Evolutionary conservation across 1,140 invertebrate genomes (phyloP).

Genomic region (Heterodera carotae): DNA sequence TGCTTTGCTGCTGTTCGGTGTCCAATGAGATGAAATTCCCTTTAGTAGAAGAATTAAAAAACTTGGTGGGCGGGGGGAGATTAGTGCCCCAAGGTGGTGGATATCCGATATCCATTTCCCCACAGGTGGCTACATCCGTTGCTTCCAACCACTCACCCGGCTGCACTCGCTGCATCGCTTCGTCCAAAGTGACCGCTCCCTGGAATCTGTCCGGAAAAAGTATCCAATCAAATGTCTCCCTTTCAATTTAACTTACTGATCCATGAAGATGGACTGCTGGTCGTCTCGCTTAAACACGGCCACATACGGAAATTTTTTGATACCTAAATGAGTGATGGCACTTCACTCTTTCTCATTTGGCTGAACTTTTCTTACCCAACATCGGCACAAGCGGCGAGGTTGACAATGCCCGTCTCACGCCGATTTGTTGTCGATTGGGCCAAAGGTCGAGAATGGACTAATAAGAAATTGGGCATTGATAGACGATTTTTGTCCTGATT

Average conservation of each 20-base stretch:
- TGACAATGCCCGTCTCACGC: slow-evolving; percentile 55
- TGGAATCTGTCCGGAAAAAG: slow-evolving; percentile 22
- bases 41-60: not conserved
- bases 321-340: slow-evolving; percentile 18
- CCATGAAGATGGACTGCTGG: slow-evolving; percentile 63
- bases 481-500: too few relatives aligned
- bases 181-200: slow-evolving; percentile 31
- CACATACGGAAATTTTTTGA: slow-evolving; percentile 58
- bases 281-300: slow-evolving; percentile 62
- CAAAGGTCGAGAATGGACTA: slow-evolving; percentile 54
- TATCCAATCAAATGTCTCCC: not conserved
- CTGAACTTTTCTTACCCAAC: slow-evolving; percentile 37
- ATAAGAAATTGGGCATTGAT: not conserved
- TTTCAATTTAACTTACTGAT: slow-evolving; percentile 42
- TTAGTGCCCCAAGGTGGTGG: too few relatives aligned
- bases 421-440: slow-evolving; percentile 50
- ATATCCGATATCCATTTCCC: too few relatives aligned
- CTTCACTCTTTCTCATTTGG: not conserved
- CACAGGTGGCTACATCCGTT: too few relatives aligned
- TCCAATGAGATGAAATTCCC: slow-evolving; percentile 67
- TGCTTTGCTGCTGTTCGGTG: slow-evolving; percentile 73
- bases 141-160: slow-evolving; percentile 30
- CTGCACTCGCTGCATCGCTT: slow-evolving; percentile 30
- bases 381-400: slow-evolving; percentile 58
- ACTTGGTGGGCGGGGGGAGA: too few relatives aligned